Conservation (phyloP, 64 coral and sea anemone species). For the Orbicella faveolata region DNA sequence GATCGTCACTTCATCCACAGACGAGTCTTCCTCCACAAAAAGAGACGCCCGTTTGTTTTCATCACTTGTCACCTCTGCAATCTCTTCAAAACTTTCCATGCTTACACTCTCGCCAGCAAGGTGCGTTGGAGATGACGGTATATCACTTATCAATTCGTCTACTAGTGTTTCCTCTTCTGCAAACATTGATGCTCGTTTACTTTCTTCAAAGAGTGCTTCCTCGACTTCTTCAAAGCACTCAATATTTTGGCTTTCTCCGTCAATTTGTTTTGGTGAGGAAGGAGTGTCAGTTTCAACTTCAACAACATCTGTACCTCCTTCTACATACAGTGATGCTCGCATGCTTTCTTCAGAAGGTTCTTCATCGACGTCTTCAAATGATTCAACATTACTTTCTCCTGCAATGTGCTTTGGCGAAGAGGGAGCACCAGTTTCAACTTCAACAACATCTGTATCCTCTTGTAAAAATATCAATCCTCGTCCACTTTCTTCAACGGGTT, state of each 20-base stretch:
- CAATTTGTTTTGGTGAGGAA: constrained; percentile 10
- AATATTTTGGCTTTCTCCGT: background rate
- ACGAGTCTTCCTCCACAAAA: background rate
- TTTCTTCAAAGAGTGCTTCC: constrained; percentile 1
- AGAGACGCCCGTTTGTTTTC: constrained; percentile 4
- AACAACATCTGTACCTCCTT: background rate
- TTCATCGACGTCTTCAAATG: background rate
- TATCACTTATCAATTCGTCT: background rate
- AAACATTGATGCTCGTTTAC: background rate
- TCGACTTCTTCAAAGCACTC: constrained; percentile 7
- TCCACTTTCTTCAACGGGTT: background rate
- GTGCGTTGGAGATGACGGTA: constrained; percentile 9
- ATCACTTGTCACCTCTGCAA: background rate
- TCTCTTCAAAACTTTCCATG: background rate
- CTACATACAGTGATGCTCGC: background rate
- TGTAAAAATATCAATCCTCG: background rate
- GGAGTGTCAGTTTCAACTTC: background rate
- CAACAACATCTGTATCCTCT: background rate
- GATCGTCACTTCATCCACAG: background rate
- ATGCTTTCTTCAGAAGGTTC: background rate
- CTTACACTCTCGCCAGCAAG: background rate
- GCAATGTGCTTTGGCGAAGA: background rate
- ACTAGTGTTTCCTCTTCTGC: background rate
- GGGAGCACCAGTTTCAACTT: background rate
- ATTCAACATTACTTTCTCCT: background rate